Conservation (phyloP, 2,113 vertebrate genomes). For the Megaleporinus macrocephalus region DNA sequence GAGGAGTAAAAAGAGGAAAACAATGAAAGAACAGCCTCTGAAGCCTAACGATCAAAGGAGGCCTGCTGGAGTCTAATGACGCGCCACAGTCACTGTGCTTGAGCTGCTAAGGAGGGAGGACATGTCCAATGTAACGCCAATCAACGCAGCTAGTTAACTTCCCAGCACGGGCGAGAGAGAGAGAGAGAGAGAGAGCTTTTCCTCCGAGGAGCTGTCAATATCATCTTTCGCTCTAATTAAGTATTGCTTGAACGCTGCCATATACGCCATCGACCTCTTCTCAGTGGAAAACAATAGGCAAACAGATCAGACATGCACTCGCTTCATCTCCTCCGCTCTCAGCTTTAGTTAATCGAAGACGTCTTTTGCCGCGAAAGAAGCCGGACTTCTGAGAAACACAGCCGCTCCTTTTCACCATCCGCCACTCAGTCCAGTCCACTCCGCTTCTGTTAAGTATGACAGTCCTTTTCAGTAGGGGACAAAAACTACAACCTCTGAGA, state of each 20-base stretch:
- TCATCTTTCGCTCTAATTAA: constrained; percentile 13
- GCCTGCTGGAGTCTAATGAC: neutral
- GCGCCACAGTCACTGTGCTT: neutral
- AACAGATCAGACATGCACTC: neutral
- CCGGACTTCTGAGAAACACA: neutral
- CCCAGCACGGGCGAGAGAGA: neutral
- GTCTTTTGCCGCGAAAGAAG: neutral
- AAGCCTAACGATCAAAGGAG: neutral
- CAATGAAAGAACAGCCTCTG: neutral
- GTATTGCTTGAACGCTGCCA: neutral
- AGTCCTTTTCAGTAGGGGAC: too few relatives aligned
- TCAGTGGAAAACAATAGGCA: neutral
- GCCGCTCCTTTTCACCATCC: neutral
- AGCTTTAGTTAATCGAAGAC: neutral
- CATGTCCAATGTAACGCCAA: neutral
- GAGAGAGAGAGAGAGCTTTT: too few relatives aligned
- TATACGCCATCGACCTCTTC: neutral
- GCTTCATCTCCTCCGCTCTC: neutral
- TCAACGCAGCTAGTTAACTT: neutral
- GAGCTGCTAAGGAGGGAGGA: neutral
- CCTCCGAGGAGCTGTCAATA: neutral
- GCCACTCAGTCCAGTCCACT: neutral
- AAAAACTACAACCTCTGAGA: neutral
- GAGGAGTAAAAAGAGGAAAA: too few relatives aligned
- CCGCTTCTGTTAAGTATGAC: too few relatives aligned